Evolutionary conservation across 2,888 invertebrate species (phyloP), one percentile per base, ranked within the genome.

Genomic region (Cataglyphis rosenhaueri): DNA sequence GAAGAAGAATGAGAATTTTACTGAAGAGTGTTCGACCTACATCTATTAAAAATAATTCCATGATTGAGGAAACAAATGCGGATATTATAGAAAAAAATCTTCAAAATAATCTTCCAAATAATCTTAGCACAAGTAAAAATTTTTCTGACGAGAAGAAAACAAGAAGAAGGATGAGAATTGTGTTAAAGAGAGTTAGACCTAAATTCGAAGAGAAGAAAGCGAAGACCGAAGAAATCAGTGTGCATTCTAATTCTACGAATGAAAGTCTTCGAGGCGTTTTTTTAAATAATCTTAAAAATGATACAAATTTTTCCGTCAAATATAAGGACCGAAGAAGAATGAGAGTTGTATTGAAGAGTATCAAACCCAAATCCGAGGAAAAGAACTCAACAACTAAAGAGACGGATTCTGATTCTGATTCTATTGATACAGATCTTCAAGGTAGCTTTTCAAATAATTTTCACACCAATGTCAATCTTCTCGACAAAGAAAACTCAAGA

Each of bases 161-260:
- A 21, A 52, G 32, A 55, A 68, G 66, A 78, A 55, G 29, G 66
- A 48, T 29, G 66, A 61, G 62, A 35, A 18, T 70, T 18, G 61
- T 61, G 10, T 10, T 71, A 21, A 81, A 64, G 64, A 81, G 38
- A 3, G 10, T 71, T n/a, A 81, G 41, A 71, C 61, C 48, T 18
- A 52, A 29, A 32, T 29, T 18, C 66, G 48, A 48, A 4, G 18
- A 48, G n/a, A 4, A n/a, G 4, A 21, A 38, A 9, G n/a, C 15
- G 0, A 48, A 48, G 8, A 59, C 15, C 25, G 59, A 59, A 59
- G 2, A 29, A 25, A 4, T 25, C 3, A 41, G 2, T 18, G 12
- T n/a, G 6, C 15, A 44, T 59, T 6, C 57, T 15, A 4, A 59
- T 44, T 4, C 12, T 32, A 25, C 8, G 8, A 4, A 78, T 41